Evolutionary conservation across 2,113 vertebrate species (phyloP), one percentile per base, ranked within the genome.

Genomic region (Zosterops hypoxanthus): DNA sequence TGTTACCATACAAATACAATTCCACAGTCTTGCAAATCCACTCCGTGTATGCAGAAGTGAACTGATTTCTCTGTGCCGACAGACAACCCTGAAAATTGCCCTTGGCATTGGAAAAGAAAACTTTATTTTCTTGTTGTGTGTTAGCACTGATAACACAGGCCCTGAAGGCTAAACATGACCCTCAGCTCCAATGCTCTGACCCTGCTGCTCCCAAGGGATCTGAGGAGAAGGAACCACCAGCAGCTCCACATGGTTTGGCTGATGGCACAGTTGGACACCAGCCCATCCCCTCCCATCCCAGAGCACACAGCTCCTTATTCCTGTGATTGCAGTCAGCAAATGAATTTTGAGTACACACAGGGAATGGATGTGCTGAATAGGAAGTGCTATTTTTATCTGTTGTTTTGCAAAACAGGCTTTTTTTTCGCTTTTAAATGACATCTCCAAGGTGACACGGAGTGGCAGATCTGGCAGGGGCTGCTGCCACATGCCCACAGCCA

Each of bases 371-470:
- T 59, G 93, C 94, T 94, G 93, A 93, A 86, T 72, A 86, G 72
- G 87, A 90, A 66, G 44, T 31, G 70, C 73, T 97, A 71, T 91
- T 95, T 97, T 88, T 82, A 82, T 56, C 59, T 33, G 33, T n/a
- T 24, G 61, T 90, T 83, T n/a, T 8, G 56, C 28, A 7, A 79
- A 87, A 75, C 1, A 3, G 28, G 31, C 12, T 70, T 77, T 87
- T 50, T 91, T 92, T 57, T 52, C 8, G 16, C 68, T 78, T 91
- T 86, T n/a, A 90, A 88, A 92, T 33, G 61, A 59, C 60, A 68
- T 69, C 60, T 87, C 90, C 70, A 87, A 91, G 86, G 93, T 86
- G 90, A 93, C 76, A 39, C 0, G 0, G 53, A 53, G 41, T 3
- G 6, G 71, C 72, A 89, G 34, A 53, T 56, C 17, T 63, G 78